Evolutionary conservation across 2,797 vertebrate species (phyloP), one percentile per base, ranked within the genome.

Genomic region (Pseudochromis fuscus): DNA sequence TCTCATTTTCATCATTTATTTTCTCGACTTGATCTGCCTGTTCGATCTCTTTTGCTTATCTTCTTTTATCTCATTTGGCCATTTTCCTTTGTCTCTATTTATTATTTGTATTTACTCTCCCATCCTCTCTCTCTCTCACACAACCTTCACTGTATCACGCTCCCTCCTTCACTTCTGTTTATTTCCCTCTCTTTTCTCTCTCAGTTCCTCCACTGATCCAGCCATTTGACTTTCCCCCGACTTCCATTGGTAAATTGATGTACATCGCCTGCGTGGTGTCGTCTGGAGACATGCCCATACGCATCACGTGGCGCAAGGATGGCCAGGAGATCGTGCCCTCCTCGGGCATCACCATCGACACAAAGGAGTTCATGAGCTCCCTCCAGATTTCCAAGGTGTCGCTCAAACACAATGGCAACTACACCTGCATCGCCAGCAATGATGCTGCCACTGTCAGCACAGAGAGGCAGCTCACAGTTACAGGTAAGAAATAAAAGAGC

Each of bases 201-300:
- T 30, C 90, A 98, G 97, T 99, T 63, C 98, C 97, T 50, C 98
- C 98, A 0, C 94, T 99, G 82, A 99, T 98, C 93, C 98, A 99
- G 91, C 97, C 97, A 45, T 99, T 99, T 27, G 97, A 99, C 94
- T 99, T 98, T 87, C 97, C 97, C 0, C 97, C 97, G 0, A 98
- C 97, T 67, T 99, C 98, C 89, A 98, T 98, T 0, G 98, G 97
- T 21, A 98, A 98, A 88, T 92, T 99, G 66, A 96, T 99, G 91
- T 99, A 99, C 92, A 98, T 99, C 81, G 97, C 97, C 58, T 99
- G 97, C 0, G 97, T 99, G 92, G 97, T 99, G 72, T 96, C 97
- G 0, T 99, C 97, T 0, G 97, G 98, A 48, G 97, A 99, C 92
- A 98, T 98, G 98, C 98, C 98, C 81, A 99, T 99, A 88, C 97